phyloP scores from a whole-genome alignment of 2,113 vertebrate genomes.

The Noctilio leporinus region DNA sequence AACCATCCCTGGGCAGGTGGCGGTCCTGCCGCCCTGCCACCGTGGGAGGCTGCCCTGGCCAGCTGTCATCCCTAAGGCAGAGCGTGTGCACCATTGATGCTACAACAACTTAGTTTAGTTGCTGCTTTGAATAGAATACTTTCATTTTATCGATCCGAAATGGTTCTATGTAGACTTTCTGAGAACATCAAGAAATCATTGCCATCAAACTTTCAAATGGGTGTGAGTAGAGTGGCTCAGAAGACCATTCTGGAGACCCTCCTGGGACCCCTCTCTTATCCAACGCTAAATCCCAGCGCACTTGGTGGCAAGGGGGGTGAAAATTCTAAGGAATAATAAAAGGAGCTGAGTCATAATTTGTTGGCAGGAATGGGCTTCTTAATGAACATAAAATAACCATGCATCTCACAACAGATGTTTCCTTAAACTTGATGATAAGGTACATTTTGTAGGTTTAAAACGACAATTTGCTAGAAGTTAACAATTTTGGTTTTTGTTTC shows the following conservation, averaged over 20 bases:
- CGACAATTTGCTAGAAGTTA: neutral
- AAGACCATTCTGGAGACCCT: neutral
- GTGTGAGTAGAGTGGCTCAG: neutral
- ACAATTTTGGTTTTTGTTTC: neutral
- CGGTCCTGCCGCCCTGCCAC: neutral
- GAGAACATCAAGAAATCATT: neutral
- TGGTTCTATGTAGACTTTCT: neutral
- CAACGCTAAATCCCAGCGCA: neutral
- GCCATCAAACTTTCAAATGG: neutral
- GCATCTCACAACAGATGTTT: neutral
- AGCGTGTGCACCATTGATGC: neutral
- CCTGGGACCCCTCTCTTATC: neutral
- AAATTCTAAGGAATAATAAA: neutral
- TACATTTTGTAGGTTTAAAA: neutral
- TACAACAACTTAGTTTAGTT: neutral
- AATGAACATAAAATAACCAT: neutral
- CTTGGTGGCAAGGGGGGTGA: neutral
- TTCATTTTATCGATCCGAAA: neutral
- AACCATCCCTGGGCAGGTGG: neutral
- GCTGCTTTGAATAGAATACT: neutral
- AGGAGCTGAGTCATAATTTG: neutral
- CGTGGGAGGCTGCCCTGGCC: neutral
- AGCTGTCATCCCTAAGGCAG: neutral
- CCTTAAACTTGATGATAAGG: neutral
- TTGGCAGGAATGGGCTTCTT: neutral